These are phyloP conservation scores for Chiloscyllium punctatum DNA, from an alignment of 2,797 vertebrate species.

Conservation along the genomic window DNA sequence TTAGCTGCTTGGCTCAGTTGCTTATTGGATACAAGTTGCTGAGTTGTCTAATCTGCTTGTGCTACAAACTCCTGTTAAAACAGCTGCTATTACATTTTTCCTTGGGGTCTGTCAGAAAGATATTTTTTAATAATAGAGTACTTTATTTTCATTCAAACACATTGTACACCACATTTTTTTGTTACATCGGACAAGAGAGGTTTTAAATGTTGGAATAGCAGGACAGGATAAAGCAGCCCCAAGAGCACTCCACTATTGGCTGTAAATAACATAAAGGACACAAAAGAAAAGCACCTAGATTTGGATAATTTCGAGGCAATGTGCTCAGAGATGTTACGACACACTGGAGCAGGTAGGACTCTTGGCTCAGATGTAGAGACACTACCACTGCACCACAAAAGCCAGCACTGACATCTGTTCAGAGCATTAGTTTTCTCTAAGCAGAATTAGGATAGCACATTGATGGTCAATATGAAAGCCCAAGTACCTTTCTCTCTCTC, in stretches of 20 bases:
- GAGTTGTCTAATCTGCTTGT: not conserved
- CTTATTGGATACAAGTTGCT: not conserved
- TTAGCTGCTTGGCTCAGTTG: not conserved
- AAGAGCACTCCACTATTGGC: not conserved
- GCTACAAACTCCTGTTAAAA: not conserved
- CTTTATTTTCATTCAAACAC: not conserved
- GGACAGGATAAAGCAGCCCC: not conserved
- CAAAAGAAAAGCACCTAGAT: no score
- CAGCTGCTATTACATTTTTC: conserved; percentile 14
- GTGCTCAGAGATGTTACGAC: no score
- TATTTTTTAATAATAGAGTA: not conserved
- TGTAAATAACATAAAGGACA: not conserved
- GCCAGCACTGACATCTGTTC: not conserved
- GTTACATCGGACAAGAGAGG: not conserved
- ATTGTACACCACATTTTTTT: not conserved
- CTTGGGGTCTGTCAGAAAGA: not conserved
- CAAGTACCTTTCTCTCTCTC: not conserved
- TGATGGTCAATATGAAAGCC: not conserved
- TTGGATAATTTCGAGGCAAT: no score
- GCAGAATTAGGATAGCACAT: no score
- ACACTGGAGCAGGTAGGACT: no score
- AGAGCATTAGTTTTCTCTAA: not conserved
- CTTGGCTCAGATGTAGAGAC: no score
- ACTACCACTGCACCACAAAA: no score
- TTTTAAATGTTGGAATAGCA: not conserved